Evolutionary conservation across 1,140 invertebrate species (phyloP), one percentile per base, ranked within the genome.

Genomic region (Mesaphorura yosii): DNA sequence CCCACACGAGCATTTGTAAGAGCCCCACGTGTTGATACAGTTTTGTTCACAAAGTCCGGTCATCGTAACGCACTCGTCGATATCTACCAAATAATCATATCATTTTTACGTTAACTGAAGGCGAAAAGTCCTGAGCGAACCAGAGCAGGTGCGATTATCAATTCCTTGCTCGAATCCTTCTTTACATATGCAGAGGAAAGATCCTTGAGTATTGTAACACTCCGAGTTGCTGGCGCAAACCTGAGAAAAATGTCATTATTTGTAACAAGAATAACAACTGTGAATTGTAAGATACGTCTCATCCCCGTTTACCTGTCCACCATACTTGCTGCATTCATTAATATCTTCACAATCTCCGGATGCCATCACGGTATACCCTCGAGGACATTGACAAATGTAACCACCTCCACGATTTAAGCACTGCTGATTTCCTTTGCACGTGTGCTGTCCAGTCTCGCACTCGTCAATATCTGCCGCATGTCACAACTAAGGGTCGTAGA

Each of bases 21-120:
- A 76, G 0, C 88, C 88, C 83, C 83, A 88, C 0, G 79, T 75
- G 64, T 92, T 91, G 28, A 83, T 72, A 60, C 88, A 92, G n/a
- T 73, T 77, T 39, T 93, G 88, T 58, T 89, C 78, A 64, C 90
- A 95, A 0, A 84, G 65, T 1, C 76, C 77, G 1, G 75, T 70
- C 1, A 70, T 73, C 48, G 71, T 66, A 3, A 58, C 39, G 64
- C 78, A 80, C 64, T 80, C 78, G 65, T 80, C 71, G 17, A 78
- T 68, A 66, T 80, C 77, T 78, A 58, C 25, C 67, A 60, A 37
- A 55, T 42, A 44, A 48, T 34, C 38, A 44, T 37, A 50, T 49
- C 2, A 1, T 17, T 46, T 14, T 3, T 22, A 19, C 14, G 20
- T 14, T 7, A 26, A 48, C 22, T 17, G 26, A 48, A 41, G 29